phyloP scores from a whole-genome alignment of 2,888 invertebrate species.

The Sycophila texana region DNA sequence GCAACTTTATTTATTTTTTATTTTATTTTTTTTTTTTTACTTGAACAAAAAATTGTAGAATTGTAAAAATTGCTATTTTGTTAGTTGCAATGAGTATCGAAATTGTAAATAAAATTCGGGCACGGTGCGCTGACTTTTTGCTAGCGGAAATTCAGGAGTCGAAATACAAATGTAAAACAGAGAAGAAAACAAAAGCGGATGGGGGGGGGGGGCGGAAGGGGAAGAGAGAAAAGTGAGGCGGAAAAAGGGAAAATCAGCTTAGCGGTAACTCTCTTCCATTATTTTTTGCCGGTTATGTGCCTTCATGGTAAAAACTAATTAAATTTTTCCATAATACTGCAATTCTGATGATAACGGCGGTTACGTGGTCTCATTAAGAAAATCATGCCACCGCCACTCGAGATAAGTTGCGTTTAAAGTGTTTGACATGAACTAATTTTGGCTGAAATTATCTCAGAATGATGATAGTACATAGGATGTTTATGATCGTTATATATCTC shows the following conservation, averaged over 20 bases:
- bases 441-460: constrained; percentile 59
- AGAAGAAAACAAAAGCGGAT: constrained; percentile 3
- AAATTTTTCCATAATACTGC: constrained; percentile 67
- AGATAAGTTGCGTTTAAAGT: constrained; percentile 48
- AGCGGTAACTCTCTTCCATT: constrained; percentile 62
- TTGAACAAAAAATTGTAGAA: no score
- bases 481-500: constrained; percentile 2
- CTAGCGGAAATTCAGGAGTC: no score
- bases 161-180: neutral
- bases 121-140: no score
- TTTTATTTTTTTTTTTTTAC: no score
- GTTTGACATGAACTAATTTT: constrained; percentile 60
- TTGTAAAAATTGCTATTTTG: no score
- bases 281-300: constrained; percentile 59
- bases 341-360: constrained; percentile 64
- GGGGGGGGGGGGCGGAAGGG: neutral
- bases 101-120: no score
- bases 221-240: neutral
- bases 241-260: neutral
- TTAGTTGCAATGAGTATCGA: no score
- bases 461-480: constrained; percentile 3
- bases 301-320: constrained; percentile 65
- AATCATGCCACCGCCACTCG: constrained; percentile 28
- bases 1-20: no score
- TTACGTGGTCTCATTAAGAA: constrained; percentile 53